Conservation (phyloP, 1,140 invertebrate species). For the Drosophila funebris region DNA sequence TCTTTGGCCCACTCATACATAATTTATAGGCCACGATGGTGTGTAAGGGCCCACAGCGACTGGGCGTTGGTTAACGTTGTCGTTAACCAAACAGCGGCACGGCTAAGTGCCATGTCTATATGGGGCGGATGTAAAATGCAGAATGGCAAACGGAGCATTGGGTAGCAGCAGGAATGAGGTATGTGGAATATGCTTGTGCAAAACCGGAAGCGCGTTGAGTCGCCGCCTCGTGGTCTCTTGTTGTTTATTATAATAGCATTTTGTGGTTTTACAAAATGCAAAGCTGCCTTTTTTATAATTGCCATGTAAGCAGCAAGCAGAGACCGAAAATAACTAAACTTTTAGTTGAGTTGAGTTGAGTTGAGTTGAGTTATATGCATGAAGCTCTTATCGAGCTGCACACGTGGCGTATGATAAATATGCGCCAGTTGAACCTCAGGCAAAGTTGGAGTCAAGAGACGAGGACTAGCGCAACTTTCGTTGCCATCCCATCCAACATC, state of each 20-base stretch:
- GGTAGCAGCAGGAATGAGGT: background rate
- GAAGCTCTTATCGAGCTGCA: conserved; percentile 18
- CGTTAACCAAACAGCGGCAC: conserved; percentile 64
- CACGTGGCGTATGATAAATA: conserved; percentile 73
- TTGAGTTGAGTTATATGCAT: background rate
- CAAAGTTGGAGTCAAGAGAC: background rate
- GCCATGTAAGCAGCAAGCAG: conserved; percentile 32
- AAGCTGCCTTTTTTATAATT: conserved; percentile 64
- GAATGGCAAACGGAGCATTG: background rate
- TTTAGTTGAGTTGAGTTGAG: background rate
- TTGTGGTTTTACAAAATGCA: conserved; percentile 62
- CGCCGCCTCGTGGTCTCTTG: conserved; percentile 34
- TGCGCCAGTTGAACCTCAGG: conserved; percentile 3
- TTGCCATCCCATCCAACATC: conserved; percentile 26
- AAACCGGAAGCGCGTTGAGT: conserved; percentile 62
- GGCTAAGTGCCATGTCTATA: conserved; percentile 60
- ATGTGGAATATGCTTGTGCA: background rate
- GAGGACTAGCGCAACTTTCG: conserved; percentile 33
- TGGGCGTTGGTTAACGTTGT: conserved; percentile 52
- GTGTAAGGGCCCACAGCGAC: conserved; percentile 32
- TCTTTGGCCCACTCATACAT: conserved; percentile 63
- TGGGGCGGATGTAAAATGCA: background rate
- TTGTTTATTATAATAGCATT: conserved; percentile 82
- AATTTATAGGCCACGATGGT: conserved; percentile 64
- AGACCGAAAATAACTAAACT: conserved; percentile 12